Evolutionary conservation across 2,113 vertebrate species (phyloP), one percentile per base, ranked within the genome.

Genomic region (Morone chrysops): DNA sequence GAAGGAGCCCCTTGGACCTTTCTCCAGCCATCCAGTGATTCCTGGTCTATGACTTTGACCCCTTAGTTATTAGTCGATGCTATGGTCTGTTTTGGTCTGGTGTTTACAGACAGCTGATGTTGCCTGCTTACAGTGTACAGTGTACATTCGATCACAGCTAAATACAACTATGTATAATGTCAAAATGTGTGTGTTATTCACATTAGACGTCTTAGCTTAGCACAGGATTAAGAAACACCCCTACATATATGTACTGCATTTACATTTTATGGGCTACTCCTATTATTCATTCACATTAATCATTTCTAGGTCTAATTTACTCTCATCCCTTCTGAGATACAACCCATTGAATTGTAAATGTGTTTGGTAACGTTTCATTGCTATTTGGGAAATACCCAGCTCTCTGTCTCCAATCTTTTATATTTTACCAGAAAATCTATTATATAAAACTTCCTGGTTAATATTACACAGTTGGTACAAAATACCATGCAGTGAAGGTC

Each of bases 391-490:
- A 77, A 73, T 47, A 41, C 18, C n/a, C 48, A 72, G 54, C 41
- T 54, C 57, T 71, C 47, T 8, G 41, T 71, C 45, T 72, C 4
- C 11, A 84, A 40, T 6, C 9, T 36, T 60, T 57, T 7, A 31
- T 3, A 60, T 43, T 78, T 67, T 60, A 82, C 65, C 70, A 82
- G 6, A 67, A 75, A 70, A 82, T 76, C 63, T 81, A 36, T 65
- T 59, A 13, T 13, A 14, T 43, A 22, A 45, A 75, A 86, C 54
- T 61, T n/a, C 41, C 53, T 40, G 8, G 8, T 16, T 54, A 31
- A 22, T 22, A 68, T 68, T 13, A 38, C 25, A 71, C 22, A 48
- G 13, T 20, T 45, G 18, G 41, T 9, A 47, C 12, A 61, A 36
- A 75, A 66, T 54, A 75, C 53, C n/a, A 69, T 45, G 22, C 53